Percentiles rank a stretch among this genome's conserved stretches.
Conservation (phyloP, 92 coral and sea anemone genomes). For the Porites lobata region DNA sequence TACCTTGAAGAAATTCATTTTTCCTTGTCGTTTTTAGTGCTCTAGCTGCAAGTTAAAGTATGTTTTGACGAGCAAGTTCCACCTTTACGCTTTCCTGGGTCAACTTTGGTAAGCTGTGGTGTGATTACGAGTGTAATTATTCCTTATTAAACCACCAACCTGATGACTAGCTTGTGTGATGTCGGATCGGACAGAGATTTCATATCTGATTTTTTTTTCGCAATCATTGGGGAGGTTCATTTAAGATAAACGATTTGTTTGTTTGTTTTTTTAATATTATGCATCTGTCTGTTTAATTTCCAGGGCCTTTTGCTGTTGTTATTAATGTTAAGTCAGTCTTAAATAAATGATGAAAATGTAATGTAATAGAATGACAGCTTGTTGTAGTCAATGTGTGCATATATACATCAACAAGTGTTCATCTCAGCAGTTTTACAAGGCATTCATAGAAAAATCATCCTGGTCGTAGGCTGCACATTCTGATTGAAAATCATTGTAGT, state of each 20-base stretch:
- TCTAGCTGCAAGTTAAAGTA: not conserved
- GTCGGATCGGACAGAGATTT: not conserved
- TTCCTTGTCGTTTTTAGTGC: not conserved
- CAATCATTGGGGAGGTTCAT: not conserved
- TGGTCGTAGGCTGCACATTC: too few relatives aligned
- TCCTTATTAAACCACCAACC: not conserved
- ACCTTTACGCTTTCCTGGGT: not conserved
- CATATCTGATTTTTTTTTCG: not conserved
- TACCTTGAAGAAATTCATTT: not conserved
- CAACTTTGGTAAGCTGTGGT: conserved; percentile 7
- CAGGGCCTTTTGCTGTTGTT: not conserved
- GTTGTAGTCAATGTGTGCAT: too few relatives aligned
- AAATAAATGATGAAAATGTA: not conserved
- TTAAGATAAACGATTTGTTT: not conserved
- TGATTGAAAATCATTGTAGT: too few relatives aligned
- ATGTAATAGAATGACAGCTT: not conserved
- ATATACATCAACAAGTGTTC: too few relatives aligned
- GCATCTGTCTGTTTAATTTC: not conserved
- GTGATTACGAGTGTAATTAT: not conserved
- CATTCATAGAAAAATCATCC: too few relatives aligned
- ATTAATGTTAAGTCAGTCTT: not conserved
- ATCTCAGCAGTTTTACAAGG: too few relatives aligned
- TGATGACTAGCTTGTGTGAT: not conserved
- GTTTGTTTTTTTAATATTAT: not conserved
- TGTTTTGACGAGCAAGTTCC: conserved; percentile 12